Evolutionary conservation across 2,888 invertebrate genomes (phyloP), one percentile per base, ranked within the genome.

Genomic region (Volucella inflata): DNA sequence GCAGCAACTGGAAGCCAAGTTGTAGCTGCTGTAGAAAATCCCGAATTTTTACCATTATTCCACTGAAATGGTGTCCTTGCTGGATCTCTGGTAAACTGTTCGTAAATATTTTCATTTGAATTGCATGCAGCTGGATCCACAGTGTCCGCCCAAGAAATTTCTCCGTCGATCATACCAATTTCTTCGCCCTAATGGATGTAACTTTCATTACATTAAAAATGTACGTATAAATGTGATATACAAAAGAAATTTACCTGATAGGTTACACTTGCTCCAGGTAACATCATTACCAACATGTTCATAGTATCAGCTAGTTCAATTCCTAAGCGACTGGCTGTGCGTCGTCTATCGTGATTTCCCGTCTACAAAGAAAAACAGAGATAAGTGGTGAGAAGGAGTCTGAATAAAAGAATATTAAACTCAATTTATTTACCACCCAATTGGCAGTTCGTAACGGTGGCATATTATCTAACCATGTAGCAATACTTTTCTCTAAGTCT

Each of bases 241-340:
- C n/a, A 55, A 17, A 16, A 59, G 8, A 14, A 6, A 14, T 71
- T 65, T 68, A 89, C 95, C 89, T 94, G 94, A 90, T 94, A 95
- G 10, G 94, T 92, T 40, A 95, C 92, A 12, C 94, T 92, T 0
- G 94, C 93, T 3, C 95, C 95, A 0, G 94, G 94, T 38, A 95
- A 90, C 12, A 94, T 90, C 89, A 94, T 91, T 36, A 94, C 91
- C 57, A 95, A 88, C 93, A 97, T 96, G 89, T 96, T 96, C 89
- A 97, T 94, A n/a, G 95, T 95, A 90, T 97, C 96, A 0, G 95
- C 94, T 87, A 95, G 93, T 59, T 94, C 93, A 0, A 90, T 90
- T 0, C 95, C 95, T 89, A 94, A 94, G 11, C 95, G 93, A 0
- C 93, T 93, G 0, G 94, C 94, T 89, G 94, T 93, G 81, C 95